Evolutionary conservation across 2,888 invertebrate species (phyloP).

Genomic region (Ceramica pisi): DNA sequence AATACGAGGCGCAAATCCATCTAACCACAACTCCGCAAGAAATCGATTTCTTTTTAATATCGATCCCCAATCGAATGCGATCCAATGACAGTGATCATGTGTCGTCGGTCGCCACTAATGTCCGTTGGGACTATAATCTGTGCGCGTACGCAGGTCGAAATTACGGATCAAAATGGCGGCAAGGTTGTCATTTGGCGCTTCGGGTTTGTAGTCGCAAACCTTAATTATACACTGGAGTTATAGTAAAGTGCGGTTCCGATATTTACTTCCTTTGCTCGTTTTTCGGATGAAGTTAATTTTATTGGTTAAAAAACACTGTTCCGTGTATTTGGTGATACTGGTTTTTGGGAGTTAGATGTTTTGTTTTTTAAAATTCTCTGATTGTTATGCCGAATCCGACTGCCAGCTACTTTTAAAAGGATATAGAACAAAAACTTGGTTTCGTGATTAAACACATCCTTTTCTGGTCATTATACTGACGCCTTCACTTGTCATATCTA

Average conservation of each 20-base stretch:
- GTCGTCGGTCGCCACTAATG: slow-evolving; percentile 81
- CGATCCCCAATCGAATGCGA: slow-evolving; percentile 72
- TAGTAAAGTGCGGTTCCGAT: slow-evolving; percentile 78
- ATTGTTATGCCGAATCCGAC: slow-evolving; percentile 15
- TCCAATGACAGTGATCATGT: slow-evolving; percentile 79
- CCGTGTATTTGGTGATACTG: slow-evolving; percentile 44
- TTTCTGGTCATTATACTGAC: background rate
- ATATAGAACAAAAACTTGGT: background rate
- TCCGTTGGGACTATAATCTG: slow-evolving; percentile 85
- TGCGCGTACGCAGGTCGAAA: slow-evolving; percentile 81
- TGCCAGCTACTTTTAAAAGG: background rate
- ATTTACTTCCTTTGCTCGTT: slow-evolving; percentile 71
- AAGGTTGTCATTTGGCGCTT: slow-evolving; percentile 86
- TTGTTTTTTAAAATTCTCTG: slow-evolving; percentile 1
- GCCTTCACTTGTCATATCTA: background rate
- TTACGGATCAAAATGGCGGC: slow-evolving; percentile 82
- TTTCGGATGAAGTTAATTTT: slow-evolving; percentile 60
- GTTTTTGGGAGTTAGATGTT: slow-evolving; percentile 3
- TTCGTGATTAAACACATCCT: background rate
- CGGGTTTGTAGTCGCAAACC: slow-evolving; percentile 76
- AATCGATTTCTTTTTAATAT: slow-evolving; percentile 73
- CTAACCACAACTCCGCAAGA: slow-evolving; percentile 65
- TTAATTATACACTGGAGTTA: slow-evolving; percentile 77
- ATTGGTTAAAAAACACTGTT: slow-evolving; percentile 45
- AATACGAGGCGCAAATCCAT: slow-evolving; percentile 57